phyloP scores from a whole-genome alignment of 2,797 vertebrate species.

The Lepus townsendii region DNA sequence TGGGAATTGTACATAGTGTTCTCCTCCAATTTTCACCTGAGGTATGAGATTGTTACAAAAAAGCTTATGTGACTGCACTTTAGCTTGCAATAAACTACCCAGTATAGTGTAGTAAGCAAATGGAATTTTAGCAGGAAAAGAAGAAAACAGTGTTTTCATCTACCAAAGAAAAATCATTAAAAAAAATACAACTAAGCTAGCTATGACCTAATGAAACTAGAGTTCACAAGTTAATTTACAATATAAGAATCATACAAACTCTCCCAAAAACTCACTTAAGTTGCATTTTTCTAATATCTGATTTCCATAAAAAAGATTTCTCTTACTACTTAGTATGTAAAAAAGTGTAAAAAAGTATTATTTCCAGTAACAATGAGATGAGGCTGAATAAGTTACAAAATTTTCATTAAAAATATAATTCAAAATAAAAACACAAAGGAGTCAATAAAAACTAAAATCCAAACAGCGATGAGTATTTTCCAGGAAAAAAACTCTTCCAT shows the following conservation, averaged over 20 bases:
- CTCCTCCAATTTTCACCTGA: neutral
- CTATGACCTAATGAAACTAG: neutral
- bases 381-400: neutral
- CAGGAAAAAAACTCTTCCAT: neutral
- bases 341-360: neutral
- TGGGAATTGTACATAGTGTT: accelerated
- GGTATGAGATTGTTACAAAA: neutral
- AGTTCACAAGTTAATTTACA: neutral
- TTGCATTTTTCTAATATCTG: neutral
- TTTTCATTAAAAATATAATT: neutral
- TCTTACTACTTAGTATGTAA: neutral
- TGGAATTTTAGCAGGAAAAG: neutral
- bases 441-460: neutral
- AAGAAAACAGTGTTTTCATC: neutral
- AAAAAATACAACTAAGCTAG: neutral
- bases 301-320: neutral
- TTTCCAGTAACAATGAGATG: neutral
- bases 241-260: neutral
- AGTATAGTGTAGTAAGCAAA: neutral
- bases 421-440: neutral
- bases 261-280: neutral
- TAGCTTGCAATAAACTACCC: neutral
- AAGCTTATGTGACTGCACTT: neutral
- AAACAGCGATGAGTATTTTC: neutral
- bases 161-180: neutral